A percentile compares a stretch with the other conserved stretches of the same genome.
Conservation (phyloP, 2,113 vertebrate species). For the Holacanthus passer region DNA sequence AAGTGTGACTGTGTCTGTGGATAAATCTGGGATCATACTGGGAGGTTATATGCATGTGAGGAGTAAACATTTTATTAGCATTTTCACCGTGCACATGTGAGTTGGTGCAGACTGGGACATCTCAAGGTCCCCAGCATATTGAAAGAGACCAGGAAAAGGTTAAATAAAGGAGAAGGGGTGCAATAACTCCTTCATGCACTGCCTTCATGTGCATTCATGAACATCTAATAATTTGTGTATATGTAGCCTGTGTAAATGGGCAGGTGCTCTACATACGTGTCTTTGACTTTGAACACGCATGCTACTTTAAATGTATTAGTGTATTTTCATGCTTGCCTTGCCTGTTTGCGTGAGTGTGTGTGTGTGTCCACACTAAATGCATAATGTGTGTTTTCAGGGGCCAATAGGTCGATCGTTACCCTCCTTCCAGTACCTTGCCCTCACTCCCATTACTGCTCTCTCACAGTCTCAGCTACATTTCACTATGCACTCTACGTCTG, state of each 20-base stretch:
- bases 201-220: neutral
- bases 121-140: constrained; percentile 46
- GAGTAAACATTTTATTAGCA: constrained; percentile 30
- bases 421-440: constrained; percentile 56
- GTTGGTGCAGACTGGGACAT: constrained; percentile 27
- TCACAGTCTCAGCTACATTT: constrained; percentile 54
- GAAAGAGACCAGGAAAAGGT: constrained; percentile 35
- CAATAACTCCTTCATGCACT: constrained; percentile 14
- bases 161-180: constrained; percentile 38
- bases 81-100: constrained; percentile 6
- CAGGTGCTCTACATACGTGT: neutral
- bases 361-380: constrained; percentile 49
- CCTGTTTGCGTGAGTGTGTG: neutral
- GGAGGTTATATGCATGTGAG: constrained; percentile 14
- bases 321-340: constrained; percentile 1
- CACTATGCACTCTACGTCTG: constrained; percentile 56
- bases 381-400: constrained; percentile 65
- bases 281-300: constrained; percentile 1
- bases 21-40: constrained; percentile 19
- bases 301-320: constrained; percentile 14
- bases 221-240: constrained; percentile 13
- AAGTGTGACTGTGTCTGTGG: constrained; percentile 7
- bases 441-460: constrained; percentile 62
- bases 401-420: constrained; percentile 55
- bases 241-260: neutral